phyloP scores from a whole-genome alignment of 2,797 vertebrate species.

The Amphiprion clarkii region DNA sequence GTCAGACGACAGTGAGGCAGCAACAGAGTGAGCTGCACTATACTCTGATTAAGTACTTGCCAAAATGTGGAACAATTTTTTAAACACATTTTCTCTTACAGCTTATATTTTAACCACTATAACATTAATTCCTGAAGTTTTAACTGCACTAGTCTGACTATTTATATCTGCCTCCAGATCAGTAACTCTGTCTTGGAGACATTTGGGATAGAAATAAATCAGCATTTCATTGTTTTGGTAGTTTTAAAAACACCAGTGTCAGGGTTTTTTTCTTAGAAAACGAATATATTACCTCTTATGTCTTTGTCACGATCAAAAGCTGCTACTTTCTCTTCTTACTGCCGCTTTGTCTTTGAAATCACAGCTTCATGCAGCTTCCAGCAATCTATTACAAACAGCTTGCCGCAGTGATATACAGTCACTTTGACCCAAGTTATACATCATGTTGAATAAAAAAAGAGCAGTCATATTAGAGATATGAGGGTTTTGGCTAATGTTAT shows the following conservation, averaged over 20 bases:
- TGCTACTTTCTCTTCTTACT: slow-evolving; percentile 16
- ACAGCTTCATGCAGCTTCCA: slow-evolving; percentile 18
- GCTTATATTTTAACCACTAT: too few species aligned
- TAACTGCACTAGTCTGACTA: too few species aligned
- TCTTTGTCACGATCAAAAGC: slow-evolving; percentile 25
- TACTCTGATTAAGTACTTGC: background rate
- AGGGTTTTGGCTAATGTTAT: slow-evolving; percentile 26
- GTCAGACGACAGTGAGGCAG: background rate
- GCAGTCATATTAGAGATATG: slow-evolving; percentile 12
- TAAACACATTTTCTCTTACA: too few species aligned
- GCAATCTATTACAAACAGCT: slow-evolving; percentile 43
- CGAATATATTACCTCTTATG: slow-evolving; percentile 4
- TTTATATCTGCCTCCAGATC: too few species aligned
- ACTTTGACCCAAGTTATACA: slow-evolving; percentile 16
- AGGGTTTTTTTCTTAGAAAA: background rate
- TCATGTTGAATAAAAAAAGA: slow-evolving; percentile 21
- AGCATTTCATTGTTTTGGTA: background rate
- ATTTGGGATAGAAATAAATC: background rate
- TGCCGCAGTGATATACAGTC: slow-evolving; percentile 18
- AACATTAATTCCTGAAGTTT: too few species aligned
- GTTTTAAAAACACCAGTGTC: background rate
- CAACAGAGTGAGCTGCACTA: background rate
- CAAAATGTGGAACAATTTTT: background rate
- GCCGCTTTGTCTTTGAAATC: slow-evolving; percentile 38
- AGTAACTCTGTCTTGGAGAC: too few species aligned